Percentiles rank a stretch among this genome's conserved stretches.
Conservation (phyloP, 2,797 vertebrate genomes). For the Acrossocheilus wenchowensis region DNA sequence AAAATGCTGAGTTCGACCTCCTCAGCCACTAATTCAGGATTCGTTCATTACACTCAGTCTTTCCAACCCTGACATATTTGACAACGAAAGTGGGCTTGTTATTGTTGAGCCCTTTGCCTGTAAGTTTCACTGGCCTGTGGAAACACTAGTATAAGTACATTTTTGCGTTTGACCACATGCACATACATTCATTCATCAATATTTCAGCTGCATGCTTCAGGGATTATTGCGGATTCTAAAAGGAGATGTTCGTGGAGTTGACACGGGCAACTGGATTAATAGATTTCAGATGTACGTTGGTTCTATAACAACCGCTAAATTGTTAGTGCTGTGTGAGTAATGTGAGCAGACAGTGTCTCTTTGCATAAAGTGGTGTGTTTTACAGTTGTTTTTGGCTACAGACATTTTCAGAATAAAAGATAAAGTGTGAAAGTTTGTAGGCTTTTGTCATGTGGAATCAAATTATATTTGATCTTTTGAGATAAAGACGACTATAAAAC, state of each 20-base stretch:
- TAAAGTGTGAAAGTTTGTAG: background rate
- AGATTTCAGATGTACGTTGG: conserved; percentile 16
- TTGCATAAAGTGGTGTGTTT: background rate
- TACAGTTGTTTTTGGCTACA: background rate
- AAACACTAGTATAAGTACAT: conserved; percentile 25
- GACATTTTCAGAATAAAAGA: conserved; percentile 10
- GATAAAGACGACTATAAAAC: background rate
- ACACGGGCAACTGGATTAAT: conserved; percentile 11
- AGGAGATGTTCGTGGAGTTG: conserved; percentile 12
- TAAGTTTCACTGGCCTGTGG: conserved; percentile 36
- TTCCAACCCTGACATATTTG: conserved; percentile 47
- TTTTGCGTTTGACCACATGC: conserved; percentile 9
- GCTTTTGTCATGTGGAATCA: background rate
- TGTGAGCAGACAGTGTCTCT: background rate
- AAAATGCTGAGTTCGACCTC: conserved; percentile 39
- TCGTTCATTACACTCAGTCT: conserved; percentile 7
- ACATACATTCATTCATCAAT: conserved; percentile 35
- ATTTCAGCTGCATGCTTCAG: conserved; percentile 25
- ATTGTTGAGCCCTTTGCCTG: conserved; percentile 36
- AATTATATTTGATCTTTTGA: background rate
- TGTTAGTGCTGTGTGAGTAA: background rate
- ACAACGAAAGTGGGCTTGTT: conserved; percentile 38
- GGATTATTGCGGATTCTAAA: conserved; percentile 27
- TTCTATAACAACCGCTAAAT: background rate
- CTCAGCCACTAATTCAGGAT: conserved; percentile 35